phyloP scores from a whole-genome alignment of 2,888 invertebrate species.

The Glomeris marginata region DNA sequence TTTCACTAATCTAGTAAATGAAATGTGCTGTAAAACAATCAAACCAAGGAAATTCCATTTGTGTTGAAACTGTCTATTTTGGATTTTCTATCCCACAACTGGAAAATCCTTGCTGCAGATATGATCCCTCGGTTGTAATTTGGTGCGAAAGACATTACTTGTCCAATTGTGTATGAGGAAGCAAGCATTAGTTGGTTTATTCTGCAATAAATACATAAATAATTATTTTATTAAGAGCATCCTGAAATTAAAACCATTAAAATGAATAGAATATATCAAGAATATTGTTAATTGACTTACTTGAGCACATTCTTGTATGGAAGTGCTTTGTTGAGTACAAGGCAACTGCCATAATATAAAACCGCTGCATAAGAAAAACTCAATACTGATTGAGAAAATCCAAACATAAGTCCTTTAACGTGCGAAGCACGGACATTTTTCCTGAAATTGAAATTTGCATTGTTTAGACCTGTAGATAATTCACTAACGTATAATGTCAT shows the following conservation, averaged over 20 bases:
- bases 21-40: too few species aligned
- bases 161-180: conserved; percentile 18
- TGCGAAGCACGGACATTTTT: conserved; percentile 27
- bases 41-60: too few species aligned
- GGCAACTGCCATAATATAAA: conserved; percentile 53
- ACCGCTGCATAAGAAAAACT: conserved; percentile 55
- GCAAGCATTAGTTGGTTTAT: too few species aligned
- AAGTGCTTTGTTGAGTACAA: conserved; percentile 45
- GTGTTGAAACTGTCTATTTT: conserved; percentile 13
- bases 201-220: too few species aligned
- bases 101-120: conserved; percentile 21
- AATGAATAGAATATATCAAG: background rate
- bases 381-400: conserved; percentile 52
- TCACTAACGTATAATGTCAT: too few species aligned
- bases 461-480: too few species aligned
- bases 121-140: conserved; percentile 21
- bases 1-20: too few species aligned
- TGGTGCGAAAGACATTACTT: conserved; percentile 22
- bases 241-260: too few species aligned
- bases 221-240: too few species aligned
- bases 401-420: conserved; percentile 50
- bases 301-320: conserved; percentile 52
- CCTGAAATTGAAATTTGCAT: too few species aligned
- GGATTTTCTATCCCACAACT: conserved; percentile 21
- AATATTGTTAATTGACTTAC: conserved; percentile 34